phyloP scores from a whole-genome alignment of 1,140 invertebrate genomes.

The Rhagoletis zephyria region DNA sequence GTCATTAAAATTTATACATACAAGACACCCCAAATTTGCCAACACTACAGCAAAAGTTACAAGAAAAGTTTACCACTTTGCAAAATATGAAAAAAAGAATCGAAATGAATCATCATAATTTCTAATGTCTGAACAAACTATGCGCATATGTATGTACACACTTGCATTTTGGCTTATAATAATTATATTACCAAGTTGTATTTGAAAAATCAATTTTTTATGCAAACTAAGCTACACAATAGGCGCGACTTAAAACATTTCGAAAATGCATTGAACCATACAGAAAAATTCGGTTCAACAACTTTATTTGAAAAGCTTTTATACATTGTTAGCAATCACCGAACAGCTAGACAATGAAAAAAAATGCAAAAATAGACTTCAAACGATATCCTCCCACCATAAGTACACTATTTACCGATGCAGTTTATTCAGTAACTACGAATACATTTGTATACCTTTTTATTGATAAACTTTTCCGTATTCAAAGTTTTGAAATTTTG shows the following conservation, averaged over 20 bases:
- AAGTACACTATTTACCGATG: neutral
- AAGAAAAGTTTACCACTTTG: neutral
- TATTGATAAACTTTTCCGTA: neutral
- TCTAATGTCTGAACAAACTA: neutral
- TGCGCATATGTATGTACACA: neutral
- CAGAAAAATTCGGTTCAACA: neutral
- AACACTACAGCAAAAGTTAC: neutral
- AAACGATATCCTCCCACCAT: neutral
- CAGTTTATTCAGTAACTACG: neutral
- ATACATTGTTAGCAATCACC: neutral
- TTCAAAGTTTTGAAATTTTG: neutral
- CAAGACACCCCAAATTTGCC: neutral
- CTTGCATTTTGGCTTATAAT: neutral
- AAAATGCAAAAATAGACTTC: neutral
- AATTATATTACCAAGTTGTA: neutral
- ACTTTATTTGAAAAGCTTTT: neutral
- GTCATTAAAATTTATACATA: no score
- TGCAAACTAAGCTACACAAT: neutral
- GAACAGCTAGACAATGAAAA: no score
- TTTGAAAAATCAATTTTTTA: slow-evolving; percentile 12
- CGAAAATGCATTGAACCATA: slow-evolving; percentile 16
- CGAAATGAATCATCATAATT: slow-evolving; percentile 33
- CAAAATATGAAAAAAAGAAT: neutral
- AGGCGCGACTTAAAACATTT: neutral
- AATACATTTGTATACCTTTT: neutral